These are phyloP conservation scores for Tipula helvola DNA, from an alignment of 2,888 invertebrate genomes.

Conservation along the genomic window DNA sequence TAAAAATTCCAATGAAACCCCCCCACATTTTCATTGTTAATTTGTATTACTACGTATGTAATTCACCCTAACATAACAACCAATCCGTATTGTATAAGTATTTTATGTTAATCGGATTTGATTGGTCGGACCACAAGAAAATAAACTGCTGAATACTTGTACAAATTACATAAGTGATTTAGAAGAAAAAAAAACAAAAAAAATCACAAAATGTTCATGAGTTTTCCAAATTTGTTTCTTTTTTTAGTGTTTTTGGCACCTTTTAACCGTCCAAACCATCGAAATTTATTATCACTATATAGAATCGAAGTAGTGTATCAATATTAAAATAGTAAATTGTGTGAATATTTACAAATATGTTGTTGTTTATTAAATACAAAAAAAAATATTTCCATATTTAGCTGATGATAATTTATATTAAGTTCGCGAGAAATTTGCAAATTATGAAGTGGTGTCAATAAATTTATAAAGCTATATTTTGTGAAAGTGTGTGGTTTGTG, in stretches of 20 bases:
- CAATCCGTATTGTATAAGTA: neutral
- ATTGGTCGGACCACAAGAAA: neutral
- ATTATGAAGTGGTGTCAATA: neutral
- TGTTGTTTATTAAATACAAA: neutral
- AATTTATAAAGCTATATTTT: neutral
- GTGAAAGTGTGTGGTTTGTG: neutral
- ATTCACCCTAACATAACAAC: neutral
- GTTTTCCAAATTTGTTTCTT: neutral
- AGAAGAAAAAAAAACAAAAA: neutral
- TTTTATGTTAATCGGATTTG: neutral
- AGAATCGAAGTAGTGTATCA: neutral
- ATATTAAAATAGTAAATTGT: too few relatives aligned
- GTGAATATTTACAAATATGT: neutral
- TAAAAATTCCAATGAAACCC: neutral
- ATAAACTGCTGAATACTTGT: neutral
- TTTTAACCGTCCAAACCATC: neutral
- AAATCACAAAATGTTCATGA: neutral
- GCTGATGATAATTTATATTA: neutral
- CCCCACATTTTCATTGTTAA: neutral
- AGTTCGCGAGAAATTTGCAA: neutral
- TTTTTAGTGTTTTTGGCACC: neutral
- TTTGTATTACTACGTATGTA: neutral
- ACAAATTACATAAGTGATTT: neutral
- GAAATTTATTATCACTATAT: neutral
- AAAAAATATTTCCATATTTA: neutral